Percentiles rank a stretch among this genome's conserved stretches.
These are phyloP conservation scores for Anagrus nilaparvatae DNA, from an alignment of 1,140 invertebrate species.

Conservation along the genomic window DNA sequence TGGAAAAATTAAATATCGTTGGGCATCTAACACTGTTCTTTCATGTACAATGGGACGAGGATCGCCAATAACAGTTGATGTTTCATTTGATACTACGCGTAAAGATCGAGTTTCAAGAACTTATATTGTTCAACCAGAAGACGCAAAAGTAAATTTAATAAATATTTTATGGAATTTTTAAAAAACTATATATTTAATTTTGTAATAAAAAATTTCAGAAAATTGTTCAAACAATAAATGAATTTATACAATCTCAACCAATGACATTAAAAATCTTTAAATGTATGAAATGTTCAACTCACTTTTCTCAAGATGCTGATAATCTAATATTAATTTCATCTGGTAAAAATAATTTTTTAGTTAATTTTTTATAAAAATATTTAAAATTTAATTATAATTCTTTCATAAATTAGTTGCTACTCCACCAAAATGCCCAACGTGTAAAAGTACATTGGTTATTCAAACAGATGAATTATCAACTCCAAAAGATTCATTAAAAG, in stretches of 20 bases:
- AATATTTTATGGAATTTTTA: conserved; percentile 1
- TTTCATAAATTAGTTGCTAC: conserved; percentile 24
- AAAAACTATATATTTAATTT: not conserved
- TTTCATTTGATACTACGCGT: conserved; percentile 51
- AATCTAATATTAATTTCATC: conserved; percentile 23
- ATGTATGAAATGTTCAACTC: conserved; percentile 52
- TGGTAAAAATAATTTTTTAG: conserved; percentile 15
- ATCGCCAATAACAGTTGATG: conserved; percentile 43
- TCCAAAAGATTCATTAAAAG: conserved; percentile 17
- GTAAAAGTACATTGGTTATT: conserved; percentile 47
- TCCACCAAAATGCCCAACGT: conserved; percentile 45
- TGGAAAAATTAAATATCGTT: conserved; percentile 44
- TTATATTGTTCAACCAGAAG: conserved; percentile 45
- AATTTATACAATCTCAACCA: conserved; percentile 41
- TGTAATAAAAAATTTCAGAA: conserved; percentile 40
- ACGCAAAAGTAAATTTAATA: conserved; percentile 41
- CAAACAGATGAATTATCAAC: conserved; percentile 36
- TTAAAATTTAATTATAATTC: not conserved
- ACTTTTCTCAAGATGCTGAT: conserved; percentile 46
- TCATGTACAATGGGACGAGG: conserved; percentile 43
- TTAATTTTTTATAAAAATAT: not conserved
- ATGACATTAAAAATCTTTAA: conserved; percentile 45
- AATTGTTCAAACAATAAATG: conserved; percentile 41
- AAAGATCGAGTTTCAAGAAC: conserved; percentile 45
- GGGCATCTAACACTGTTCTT: conserved; percentile 46